These are phyloP conservation scores for Corynorhinus townsendii DNA, from an alignment of 2,113 vertebrate genomes.

Conservation along the genomic window DNA sequence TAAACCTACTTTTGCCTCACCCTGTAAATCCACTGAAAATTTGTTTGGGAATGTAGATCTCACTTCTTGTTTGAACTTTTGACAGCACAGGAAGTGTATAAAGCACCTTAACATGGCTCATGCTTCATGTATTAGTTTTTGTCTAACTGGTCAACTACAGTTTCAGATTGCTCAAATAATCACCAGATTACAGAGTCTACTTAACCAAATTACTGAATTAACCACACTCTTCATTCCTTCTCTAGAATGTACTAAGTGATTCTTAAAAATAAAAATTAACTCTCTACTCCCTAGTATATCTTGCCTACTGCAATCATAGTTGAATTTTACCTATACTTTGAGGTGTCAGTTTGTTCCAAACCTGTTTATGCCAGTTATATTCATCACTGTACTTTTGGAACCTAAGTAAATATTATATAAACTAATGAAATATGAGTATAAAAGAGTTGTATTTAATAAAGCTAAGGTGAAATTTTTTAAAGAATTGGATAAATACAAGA, in stretches of 20 bases:
- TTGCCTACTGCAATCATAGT: neutral
- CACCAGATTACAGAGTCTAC: neutral
- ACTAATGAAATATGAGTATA: neutral
- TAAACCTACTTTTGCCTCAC: neutral
- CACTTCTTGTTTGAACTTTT: too few relatives aligned
- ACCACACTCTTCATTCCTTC: neutral
- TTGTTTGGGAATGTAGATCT: too few relatives aligned
- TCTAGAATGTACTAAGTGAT: neutral
- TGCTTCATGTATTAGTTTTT: neutral
- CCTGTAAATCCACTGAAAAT: neutral
- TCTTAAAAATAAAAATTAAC: neutral
- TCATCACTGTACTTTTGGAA: neutral
- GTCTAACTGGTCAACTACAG: neutral
- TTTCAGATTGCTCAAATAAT: constrained; percentile 29
- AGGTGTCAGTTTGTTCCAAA: neutral
- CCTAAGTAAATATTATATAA: neutral
- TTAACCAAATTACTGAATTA: neutral
- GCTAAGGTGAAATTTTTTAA: neutral
- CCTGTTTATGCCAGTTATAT: neutral
- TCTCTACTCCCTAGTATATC: neutral
- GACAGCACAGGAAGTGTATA: too few relatives aligned
- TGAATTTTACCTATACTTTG: neutral
- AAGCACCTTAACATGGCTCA: neutral
- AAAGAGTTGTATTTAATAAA: constrained; percentile 14
- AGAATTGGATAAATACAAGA: neutral